Percentiles rank a stretch among this genome's conserved stretches.
These are phyloP conservation scores for Nesoenas mayeri DNA, from an alignment of 2,113 vertebrate genomes.

Conservation along the genomic window DNA sequence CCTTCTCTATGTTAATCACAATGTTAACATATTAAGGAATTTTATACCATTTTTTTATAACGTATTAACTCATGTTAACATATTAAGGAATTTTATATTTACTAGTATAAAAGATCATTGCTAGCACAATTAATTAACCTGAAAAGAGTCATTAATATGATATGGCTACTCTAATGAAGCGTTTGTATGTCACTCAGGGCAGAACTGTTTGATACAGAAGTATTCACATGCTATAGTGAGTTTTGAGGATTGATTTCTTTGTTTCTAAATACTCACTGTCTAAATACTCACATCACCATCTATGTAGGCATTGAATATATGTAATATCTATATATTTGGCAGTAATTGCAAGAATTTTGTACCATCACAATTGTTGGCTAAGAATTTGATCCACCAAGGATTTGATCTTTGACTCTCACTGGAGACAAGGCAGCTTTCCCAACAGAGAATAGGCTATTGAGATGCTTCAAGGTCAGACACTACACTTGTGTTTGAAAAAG, in stretches of 20 bases:
- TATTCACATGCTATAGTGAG: neutral
- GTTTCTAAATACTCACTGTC: neutral
- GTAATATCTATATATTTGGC: neutral
- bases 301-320: neutral
- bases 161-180: neutral
- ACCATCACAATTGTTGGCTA: neutral
- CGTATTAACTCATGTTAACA: too few relatives aligned
- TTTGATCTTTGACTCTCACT: neutral
- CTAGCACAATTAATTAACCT: neutral
- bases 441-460: neutral
- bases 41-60: too few relatives aligned
- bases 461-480: neutral
- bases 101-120: neutral
- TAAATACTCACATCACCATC: neutral
- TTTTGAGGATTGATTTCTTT: neutral
- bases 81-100: slow-evolving; percentile 24
- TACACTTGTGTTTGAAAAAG: neutral
- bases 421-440: neutral
- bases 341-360: neutral
- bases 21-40: neutral
- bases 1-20: slow-evolving; percentile 4
- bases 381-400: neutral
- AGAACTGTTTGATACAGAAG: neutral
- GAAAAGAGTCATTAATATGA: neutral
- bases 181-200: neutral